Conservation (phyloP, 2,113 vertebrate genomes). For the Apodemus sylvaticus region DNA sequence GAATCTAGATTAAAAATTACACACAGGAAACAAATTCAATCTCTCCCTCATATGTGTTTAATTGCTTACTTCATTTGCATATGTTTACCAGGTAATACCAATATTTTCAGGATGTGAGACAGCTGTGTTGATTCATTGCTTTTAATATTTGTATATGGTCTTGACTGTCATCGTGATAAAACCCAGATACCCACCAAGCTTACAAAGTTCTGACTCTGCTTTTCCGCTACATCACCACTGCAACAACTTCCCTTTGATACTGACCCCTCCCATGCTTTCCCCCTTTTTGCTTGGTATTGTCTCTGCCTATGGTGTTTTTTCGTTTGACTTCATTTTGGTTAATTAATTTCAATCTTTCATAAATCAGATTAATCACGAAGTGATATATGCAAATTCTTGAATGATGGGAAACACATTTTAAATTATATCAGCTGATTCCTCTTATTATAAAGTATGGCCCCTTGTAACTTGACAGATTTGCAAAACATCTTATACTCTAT, state of each 20-base stretch:
- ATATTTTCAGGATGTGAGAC: not conserved
- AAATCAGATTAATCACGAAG: not conserved
- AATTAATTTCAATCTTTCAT: not conserved
- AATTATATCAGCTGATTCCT: not conserved
- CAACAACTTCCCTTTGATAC: not conserved
- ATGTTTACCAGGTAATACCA: not conserved
- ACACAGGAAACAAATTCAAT: not conserved
- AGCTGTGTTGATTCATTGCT: not conserved
- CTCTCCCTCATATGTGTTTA: not conserved
- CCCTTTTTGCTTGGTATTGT: not conserved
- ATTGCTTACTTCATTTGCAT: not conserved
- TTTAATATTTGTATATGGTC: not conserved
- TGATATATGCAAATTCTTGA: not conserved
- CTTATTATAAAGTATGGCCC: not conserved
- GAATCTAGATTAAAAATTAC: not conserved
- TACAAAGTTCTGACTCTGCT: not conserved
- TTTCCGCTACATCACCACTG: no score
- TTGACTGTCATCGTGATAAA: not conserved
- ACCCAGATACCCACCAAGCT: not conserved
- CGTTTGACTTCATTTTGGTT: not conserved
- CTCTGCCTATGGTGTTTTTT: not conserved
- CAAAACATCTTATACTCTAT: not conserved
- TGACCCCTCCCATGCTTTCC: not conserved
- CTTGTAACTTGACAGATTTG: not conserved
- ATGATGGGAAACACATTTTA: not conserved